Evolutionary conservation across 2,888 invertebrate species (phyloP).

Genomic region (Plagodis pulveraria): DNA sequence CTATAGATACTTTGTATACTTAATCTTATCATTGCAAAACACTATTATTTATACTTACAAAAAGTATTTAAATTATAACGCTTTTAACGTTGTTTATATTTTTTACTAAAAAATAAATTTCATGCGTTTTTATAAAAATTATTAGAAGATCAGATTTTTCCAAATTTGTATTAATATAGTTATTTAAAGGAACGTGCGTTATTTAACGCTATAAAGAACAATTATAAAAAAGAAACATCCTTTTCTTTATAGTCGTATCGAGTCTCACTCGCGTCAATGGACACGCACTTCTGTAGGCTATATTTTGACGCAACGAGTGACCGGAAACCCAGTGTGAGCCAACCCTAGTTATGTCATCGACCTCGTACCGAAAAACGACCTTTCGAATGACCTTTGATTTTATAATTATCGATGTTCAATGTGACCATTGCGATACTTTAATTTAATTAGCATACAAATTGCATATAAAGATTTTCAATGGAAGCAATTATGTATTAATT

Average conservation of each 20-base stretch:
- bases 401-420: slow-evolving; percentile 8
- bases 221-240: too few species aligned
- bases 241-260: not conserved
- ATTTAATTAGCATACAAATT: not conserved
- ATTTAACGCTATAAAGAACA: too few species aligned
- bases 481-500: too few species aligned
- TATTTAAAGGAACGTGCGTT: not conserved
- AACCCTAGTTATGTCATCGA: slow-evolving; percentile 69
- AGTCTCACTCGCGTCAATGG: slow-evolving; percentile 38
- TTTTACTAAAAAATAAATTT: too few species aligned
- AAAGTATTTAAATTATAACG: too few species aligned
- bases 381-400: slow-evolving; percentile 35
- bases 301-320: slow-evolving; percentile 66
- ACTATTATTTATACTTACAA: too few species aligned
- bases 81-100: too few species aligned
- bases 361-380: slow-evolving; percentile 49
- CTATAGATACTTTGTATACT: too few species aligned
- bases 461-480: too few species aligned
- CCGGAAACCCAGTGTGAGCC: slow-evolving; percentile 64
- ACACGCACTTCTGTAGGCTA: slow-evolving; percentile 41
- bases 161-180: not conserved
- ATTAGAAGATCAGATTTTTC: too few species aligned
- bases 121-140: too few species aligned
- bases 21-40: too few species aligned
- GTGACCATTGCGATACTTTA: slow-evolving; percentile 2